Percentiles rank a stretch among this genome's conserved stretches.
These are phyloP conservation scores for Gadopsis marmoratus DNA, from an alignment of 2,797 vertebrate species.

Conservation along the genomic window DNA sequence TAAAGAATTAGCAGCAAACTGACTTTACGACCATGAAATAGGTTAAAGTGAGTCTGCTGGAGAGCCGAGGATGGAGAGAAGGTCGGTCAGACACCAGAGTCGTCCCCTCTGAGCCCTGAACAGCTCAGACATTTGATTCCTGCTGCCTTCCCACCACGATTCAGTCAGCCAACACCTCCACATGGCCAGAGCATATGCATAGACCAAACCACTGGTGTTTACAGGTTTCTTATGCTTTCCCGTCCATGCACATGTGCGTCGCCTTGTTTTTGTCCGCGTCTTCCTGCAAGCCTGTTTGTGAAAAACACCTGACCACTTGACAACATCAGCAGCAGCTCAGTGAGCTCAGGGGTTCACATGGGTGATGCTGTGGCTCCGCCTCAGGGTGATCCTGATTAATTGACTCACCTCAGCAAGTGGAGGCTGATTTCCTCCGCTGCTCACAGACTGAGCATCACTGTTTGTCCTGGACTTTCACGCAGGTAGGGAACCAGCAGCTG, in stretches of 20 bases:
- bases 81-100: background rate
- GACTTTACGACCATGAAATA: background rate
- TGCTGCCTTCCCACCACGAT: background rate
- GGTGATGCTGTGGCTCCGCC: slow-evolving; percentile 58
- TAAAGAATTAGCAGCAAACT: background rate
- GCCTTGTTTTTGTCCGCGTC: background rate
- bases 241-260: background rate
- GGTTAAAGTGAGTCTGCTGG: background rate
- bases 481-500: slow-evolving; percentile 63
- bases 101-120: background rate
- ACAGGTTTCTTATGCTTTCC: too few relatives aligned
- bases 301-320: background rate
- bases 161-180: background rate
- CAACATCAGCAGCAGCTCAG: background rate
- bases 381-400: slow-evolving; percentile 68
- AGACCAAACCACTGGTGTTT: too few relatives aligned
- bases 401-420: slow-evolving; percentile 67
- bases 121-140: background rate
- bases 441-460: slow-evolving; percentile 45
- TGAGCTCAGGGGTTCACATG: slow-evolving; percentile 34
- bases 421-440: slow-evolving; percentile 53
- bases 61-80: background rate
- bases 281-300: background rate
- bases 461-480: slow-evolving; percentile 46
- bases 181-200: too few relatives aligned